Evolutionary conservation across 2,888 invertebrate species (phyloP).

Genomic region (Boloria euphrosyne): DNA sequence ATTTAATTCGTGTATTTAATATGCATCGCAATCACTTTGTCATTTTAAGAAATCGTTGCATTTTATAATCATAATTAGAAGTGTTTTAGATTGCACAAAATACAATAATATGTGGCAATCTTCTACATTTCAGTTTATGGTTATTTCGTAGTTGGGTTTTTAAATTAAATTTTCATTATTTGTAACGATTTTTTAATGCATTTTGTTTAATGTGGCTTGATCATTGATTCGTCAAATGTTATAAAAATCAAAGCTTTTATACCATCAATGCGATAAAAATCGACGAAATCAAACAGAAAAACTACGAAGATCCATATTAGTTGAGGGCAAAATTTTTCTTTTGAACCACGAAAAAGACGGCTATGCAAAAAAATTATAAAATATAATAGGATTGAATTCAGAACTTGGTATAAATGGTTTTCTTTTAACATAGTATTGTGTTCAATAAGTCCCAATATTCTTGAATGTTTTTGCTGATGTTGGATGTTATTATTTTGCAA

Average conservation of each 20-base stretch:
- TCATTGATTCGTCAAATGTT: slow-evolving; percentile 58
- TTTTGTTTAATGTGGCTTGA: slow-evolving; percentile 67
- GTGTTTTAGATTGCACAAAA: slow-evolving; percentile 70
- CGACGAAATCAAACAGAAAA: slow-evolving; percentile 57
- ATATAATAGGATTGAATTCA: slow-evolving; percentile 42
- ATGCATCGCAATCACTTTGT: slow-evolving; percentile 50
- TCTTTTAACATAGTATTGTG: slow-evolving; percentile 59
- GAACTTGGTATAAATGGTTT: slow-evolving; percentile 44
- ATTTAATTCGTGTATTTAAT: slow-evolving; percentile 41
- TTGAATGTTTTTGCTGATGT: slow-evolving; percentile 23
- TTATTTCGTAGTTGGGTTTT: slow-evolving; percentile 1
- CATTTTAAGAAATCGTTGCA: slow-evolving; percentile 62
- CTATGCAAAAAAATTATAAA: slow-evolving; percentile 44
- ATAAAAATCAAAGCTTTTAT: slow-evolving; percentile 62
- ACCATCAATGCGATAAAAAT: slow-evolving; percentile 61
- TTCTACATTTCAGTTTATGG: slow-evolving; percentile 61
- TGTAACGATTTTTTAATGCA: slow-evolving; percentile 54
- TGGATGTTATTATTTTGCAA: slow-evolving; percentile 12
- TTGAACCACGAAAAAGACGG: slow-evolving; percentile 68
- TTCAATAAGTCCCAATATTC: slow-evolving; percentile 27
- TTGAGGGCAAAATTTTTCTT: slow-evolving; percentile 64
- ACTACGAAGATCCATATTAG: slow-evolving; percentile 75
- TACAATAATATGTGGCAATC: slow-evolving; percentile 57
- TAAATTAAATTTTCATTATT: neutral
- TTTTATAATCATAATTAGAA: slow-evolving; percentile 46